Base-by-base conservation (phyloP, 2,888 invertebrate species). In the Agrenia bidenticulata region DNA sequence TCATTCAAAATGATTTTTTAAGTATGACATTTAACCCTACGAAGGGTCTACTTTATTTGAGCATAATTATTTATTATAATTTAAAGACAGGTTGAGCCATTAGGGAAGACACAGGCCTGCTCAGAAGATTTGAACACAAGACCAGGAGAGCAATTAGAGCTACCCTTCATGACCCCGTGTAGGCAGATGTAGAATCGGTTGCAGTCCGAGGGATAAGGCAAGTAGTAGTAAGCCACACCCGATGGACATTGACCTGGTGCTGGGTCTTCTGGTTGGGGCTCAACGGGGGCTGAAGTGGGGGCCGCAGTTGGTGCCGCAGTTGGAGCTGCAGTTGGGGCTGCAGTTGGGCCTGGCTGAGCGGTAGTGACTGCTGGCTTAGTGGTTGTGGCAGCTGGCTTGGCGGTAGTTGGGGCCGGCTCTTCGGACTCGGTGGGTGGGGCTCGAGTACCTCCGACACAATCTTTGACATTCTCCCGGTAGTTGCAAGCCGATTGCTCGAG, bases 161-260 rank as follows among this genome's bases (percentile, higher is more conserved):
- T 17, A 23, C 26, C 26, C 7, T 17, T 23, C 7, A 53, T 5
- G 7, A 9, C n/a, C 5, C 57, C 57, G 11, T 21, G 39, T 5
- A 21, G 57, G 23, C 57, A 57, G 17, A 57, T 41, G 15, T n/a
- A 41, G 57, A 57, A 57, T 2, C n/a, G 17, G 57, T 57, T 57
- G 11, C 17, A 41, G 11, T 37, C 23, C 11, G 5, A 11, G 7
- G n/a, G 55, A 17, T 17, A 17, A 24, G 57, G 21, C 17, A 57
- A 5, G 23, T 57, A 57, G 41, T 41, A 57, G 41, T 21, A 57
- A 42, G 57, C 17, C 57, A 57, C 19, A 17, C 21, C 37, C 55
- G 17, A 15, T 55, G 24, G 21, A 15, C 55, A 7, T 15, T 9
- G 5, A 11, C 17, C 17, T 17, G 55, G 23, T 32, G 5, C n/a